phyloP scores from a whole-genome alignment of 1,140 invertebrate species.

The Nomia melanderi region DNA sequence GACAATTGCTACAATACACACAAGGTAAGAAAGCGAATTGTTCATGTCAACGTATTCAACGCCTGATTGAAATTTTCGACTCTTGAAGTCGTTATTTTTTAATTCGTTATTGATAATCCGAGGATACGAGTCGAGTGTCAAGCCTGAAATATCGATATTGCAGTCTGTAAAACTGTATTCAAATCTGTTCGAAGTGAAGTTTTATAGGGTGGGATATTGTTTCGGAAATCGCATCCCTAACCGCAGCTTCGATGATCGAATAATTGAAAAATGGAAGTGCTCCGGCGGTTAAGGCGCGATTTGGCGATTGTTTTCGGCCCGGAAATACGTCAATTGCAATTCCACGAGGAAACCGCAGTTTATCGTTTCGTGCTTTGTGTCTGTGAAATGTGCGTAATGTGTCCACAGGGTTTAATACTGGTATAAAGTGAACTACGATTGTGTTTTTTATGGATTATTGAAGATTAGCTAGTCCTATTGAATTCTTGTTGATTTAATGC shows the following conservation, averaged over 20 bases:
- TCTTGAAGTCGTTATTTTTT: too few relatives aligned
- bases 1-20: slow-evolving; percentile 10
- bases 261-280: slow-evolving; percentile 40
- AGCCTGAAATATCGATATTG: not conserved
- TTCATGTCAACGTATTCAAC: not conserved
- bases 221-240: slow-evolving; percentile 1
- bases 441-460: not conserved
- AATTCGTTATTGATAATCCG: not conserved
- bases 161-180: not conserved
- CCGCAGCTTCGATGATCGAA: slow-evolving; percentile 12
- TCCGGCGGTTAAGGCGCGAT: slow-evolving; percentile 28
- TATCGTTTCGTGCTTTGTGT: slow-evolving; percentile 12
- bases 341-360: slow-evolving; percentile 19
- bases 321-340: slow-evolving; percentile 35
- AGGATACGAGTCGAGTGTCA: not conserved
- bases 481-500: too few relatives aligned
- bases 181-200: not conserved
- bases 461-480: too few relatives aligned
- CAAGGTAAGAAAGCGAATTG: slow-evolving; percentile 32
- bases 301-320: slow-evolving; percentile 35
- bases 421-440: not conserved
- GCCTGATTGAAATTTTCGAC: not conserved
- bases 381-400: not conserved
- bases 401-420: not conserved
- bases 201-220: not conserved